Percentiles rank a stretch among this genome's conserved stretches.
phyloP scores from a whole-genome alignment of 2,888 invertebrate species.

The Crossocerus cetratus region DNA sequence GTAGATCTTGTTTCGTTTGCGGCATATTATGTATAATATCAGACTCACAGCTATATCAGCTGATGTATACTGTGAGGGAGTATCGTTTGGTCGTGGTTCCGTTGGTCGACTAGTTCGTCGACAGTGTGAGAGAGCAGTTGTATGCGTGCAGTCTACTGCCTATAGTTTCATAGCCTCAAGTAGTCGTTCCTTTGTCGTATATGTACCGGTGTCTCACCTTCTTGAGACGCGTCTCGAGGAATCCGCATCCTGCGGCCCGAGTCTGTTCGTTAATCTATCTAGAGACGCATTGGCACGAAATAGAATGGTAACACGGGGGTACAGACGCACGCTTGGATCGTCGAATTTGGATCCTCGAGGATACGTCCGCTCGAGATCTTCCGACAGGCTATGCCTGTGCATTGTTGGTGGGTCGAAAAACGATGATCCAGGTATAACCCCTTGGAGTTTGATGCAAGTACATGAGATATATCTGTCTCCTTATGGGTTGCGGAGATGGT shows the following conservation, averaged over 20 bases:
- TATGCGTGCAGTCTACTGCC: constrained; percentile 40
- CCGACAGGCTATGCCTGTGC: too few species aligned
- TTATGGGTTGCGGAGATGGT: constrained; percentile 16
- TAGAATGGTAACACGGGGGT: too few species aligned
- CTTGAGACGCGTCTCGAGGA: neutral
- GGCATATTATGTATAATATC: neutral
- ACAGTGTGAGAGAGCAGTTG: constrained; percentile 27
- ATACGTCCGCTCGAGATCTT: too few species aligned
- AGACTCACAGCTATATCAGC: too few species aligned
- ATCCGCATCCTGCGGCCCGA: constrained; percentile 16
- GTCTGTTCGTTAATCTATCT: constrained; percentile 11
- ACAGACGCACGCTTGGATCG: too few species aligned
- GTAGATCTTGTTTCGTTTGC: constrained; percentile 20
- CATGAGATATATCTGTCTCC: constrained; percentile 30
- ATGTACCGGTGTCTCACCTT: neutral
- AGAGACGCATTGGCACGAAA: neutral
- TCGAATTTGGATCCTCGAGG: too few species aligned
- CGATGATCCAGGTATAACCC: too few species aligned
- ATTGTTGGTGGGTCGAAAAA: too few species aligned
- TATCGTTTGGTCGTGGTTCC: too few species aligned
- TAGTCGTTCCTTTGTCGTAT: constrained; percentile 28
- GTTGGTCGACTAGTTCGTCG: constrained; percentile 13
- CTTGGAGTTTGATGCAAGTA: constrained; percentile 14
- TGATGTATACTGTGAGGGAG: too few species aligned
- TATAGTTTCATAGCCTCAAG: constrained; percentile 44